These are phyloP conservation scores for Andrena bucephala DNA, from an alignment of 2,888 invertebrate genomes.

Conservation along the genomic window DNA sequence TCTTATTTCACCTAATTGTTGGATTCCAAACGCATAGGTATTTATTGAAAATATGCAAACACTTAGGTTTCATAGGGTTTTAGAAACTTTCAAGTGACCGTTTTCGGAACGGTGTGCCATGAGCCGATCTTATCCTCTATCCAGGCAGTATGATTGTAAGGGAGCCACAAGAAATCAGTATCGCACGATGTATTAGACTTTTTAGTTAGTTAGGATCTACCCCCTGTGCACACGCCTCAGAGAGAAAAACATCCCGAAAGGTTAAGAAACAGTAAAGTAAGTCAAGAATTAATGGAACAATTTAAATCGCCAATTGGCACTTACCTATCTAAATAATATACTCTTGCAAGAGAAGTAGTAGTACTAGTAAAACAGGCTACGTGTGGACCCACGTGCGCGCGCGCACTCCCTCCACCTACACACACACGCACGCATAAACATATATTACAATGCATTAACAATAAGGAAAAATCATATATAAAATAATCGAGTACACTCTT, in stretches of 20 bases:
- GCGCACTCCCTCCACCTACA: neutral
- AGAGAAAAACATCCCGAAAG: conserved; percentile 45
- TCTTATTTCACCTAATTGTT: conserved; percentile 22
- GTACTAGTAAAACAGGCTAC: conserved; percentile 32
- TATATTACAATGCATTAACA: conserved; percentile 25
- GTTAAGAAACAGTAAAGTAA: neutral
- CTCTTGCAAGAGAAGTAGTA: conserved; percentile 13
- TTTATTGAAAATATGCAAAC: conserved; percentile 4
- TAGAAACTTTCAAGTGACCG: neutral
- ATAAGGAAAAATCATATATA: conserved; percentile 9
- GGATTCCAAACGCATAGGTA: neutral
- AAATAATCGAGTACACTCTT: conserved; percentile 29
- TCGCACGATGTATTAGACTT: conserved; percentile 33
- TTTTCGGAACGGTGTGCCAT: conserved; percentile 30
- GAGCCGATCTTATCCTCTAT: conserved; percentile 25
- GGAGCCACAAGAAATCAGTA: neutral
- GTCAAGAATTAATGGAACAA: neutral
- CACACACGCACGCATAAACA: neutral
- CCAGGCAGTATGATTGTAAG: neutral
- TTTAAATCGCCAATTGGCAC: neutral
- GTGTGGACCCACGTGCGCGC: conserved; percentile 17
- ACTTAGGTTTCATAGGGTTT: conserved; percentile 6
- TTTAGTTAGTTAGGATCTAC: conserved; percentile 26
- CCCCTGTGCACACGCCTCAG: conserved; percentile 53
- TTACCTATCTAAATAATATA: conserved; percentile 7